Evolutionary conservation across 2,888 invertebrate genomes (phyloP).

Genomic region (Byasa hedistus): DNA sequence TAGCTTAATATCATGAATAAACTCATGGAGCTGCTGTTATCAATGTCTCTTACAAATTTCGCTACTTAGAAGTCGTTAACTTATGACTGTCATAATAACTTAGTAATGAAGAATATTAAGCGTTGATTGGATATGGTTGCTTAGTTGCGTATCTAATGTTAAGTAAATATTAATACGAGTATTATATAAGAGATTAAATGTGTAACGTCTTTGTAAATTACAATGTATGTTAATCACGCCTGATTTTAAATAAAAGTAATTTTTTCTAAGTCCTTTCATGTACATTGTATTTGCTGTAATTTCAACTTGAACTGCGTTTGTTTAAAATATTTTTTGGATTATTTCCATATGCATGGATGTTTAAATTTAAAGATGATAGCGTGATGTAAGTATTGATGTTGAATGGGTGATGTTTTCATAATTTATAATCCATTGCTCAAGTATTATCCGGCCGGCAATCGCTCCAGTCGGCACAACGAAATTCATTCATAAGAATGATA

Average conservation of each 20-base stretch:
- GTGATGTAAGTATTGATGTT: constrained; percentile 1
- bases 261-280: too few relatives aligned
- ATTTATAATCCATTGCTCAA: constrained; percentile 54
- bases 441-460: constrained; percentile 48
- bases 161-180: too few relatives aligned
- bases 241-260: too few relatives aligned
- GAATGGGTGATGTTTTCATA: constrained; percentile 30
- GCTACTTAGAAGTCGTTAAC: neutral
- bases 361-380: neutral
- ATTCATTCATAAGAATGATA: constrained; percentile 53
- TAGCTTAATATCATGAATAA: neutral
- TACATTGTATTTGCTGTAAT: too few relatives aligned
- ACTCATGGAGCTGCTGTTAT: neutral
- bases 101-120: neutral
- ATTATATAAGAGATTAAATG: too few relatives aligned
- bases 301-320: too few relatives aligned
- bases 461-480: constrained; percentile 38
- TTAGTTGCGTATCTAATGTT: constrained; percentile 6
- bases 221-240: too few relatives aligned
- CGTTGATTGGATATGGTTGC: constrained; percentile 12
- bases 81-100: too few relatives aligned
- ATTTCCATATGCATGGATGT: neutral
- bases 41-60: neutral
- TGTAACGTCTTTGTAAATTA: too few relatives aligned
- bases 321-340: neutral